A percentile compares a stretch with the other conserved stretches of the same genome.
Conservation (phyloP, 2,797 vertebrate species). For the Dendrocincla tyrannina region DNA sequence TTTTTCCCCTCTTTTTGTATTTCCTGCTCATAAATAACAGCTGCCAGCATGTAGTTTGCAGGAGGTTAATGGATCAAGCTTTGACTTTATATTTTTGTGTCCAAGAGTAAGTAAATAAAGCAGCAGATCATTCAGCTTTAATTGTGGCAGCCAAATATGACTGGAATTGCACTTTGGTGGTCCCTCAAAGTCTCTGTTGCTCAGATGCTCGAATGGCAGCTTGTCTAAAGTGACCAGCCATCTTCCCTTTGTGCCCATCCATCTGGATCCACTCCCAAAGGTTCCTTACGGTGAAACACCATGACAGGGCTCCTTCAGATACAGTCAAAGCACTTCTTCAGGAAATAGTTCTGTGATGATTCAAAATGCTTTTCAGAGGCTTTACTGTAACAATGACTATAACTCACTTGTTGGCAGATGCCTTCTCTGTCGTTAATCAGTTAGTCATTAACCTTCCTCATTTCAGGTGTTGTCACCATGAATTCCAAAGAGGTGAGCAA, state of each 20-base stretch:
- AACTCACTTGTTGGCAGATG: conserved; percentile 70
- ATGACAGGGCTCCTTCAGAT: neutral
- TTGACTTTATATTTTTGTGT: neutral
- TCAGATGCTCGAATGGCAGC: neutral
- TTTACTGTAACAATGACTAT: conserved; percentile 45
- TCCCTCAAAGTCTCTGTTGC: neutral
- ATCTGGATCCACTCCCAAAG: neutral
- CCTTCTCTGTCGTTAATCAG: conserved; percentile 68
- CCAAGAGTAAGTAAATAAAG: neutral
- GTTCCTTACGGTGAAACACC: neutral
- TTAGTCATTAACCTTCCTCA: conserved; percentile 66
- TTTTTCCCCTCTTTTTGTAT: neutral
- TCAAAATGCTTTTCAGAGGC: conserved; percentile 44
- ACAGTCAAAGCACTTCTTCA: neutral
- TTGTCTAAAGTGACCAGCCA: neutral
- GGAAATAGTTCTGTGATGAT: conserved; percentile 9
- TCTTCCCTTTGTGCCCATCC: neutral
- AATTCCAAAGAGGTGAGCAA: conserved; percentile 61
- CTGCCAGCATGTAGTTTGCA: neutral
- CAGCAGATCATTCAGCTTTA: neutral
- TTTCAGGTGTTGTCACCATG: conserved; percentile 40
- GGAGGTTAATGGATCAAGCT: neutral
- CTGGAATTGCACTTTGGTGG: neutral
- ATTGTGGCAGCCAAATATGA: neutral
- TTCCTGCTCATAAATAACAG: neutral